Conservation (phyloP, 2,797 vertebrate species). For the Chelonia mydas region DNA sequence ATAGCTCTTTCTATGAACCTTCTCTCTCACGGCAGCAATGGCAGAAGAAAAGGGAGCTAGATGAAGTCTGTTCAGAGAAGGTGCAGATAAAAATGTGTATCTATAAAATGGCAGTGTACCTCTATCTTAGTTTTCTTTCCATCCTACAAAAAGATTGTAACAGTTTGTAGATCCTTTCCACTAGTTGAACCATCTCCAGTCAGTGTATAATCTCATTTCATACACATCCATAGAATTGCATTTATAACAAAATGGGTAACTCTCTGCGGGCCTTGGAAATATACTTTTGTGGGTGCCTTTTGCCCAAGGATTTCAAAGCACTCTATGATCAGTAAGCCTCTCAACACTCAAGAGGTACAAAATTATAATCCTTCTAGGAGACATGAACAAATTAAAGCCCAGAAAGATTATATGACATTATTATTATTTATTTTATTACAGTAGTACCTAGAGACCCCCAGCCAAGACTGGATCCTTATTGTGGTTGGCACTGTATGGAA, state of each 20-base stretch:
- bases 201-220: background rate
- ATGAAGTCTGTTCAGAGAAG: slow-evolving; percentile 69
- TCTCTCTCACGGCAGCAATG: slow-evolving; percentile 78
- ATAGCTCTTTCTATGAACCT: slow-evolving; percentile 79
- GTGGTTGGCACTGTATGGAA: background rate
- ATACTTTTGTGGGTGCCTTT: background rate
- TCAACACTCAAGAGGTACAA: background rate
- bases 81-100: slow-evolving; percentile 56
- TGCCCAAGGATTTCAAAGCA: background rate
- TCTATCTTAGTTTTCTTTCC: background rate
- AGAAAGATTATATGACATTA: background rate
- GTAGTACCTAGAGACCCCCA: background rate
- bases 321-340: background rate
- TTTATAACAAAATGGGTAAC: background rate
- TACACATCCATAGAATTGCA: background rate
- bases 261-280: background rate
- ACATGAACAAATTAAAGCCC: background rate
- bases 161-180: background rate
- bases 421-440: background rate
- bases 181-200: background rate
- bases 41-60: slow-evolving; percentile 74
- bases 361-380: background rate
- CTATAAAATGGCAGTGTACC: background rate
- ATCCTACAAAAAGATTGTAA: background rate
- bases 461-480: background rate